A percentile compares a stretch with the other conserved stretches of the same genome.
phyloP scores from a whole-genome alignment of 37 sponge, comb jelly and placozoan species.

The Oscarella lobularis region DNA sequence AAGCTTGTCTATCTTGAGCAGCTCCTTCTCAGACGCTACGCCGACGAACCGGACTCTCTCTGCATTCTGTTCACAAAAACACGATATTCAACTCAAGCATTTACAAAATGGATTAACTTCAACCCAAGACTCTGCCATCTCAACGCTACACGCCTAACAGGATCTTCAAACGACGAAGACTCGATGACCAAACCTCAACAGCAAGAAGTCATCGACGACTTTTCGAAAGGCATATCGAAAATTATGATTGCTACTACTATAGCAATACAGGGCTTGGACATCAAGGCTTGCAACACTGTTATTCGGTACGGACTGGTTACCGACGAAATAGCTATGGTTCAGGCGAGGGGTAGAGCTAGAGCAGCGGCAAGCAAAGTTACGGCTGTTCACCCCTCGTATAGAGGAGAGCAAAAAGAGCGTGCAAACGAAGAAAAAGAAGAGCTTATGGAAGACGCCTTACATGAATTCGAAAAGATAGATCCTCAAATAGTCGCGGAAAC shows the following conservation, averaged over 20 bases:
- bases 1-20: background rate
- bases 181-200: conserved; percentile 41
- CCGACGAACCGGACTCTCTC: no score
- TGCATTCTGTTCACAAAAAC: no score
- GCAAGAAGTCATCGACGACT: conserved; percentile 16
- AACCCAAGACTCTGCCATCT: no score
- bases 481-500: background rate
- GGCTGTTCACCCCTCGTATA: background rate
- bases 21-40: background rate
- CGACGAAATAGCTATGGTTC: conserved; percentile 47
- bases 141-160: no score
- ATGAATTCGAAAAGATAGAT: background rate
- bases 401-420: background rate
- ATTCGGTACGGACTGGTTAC: conserved; percentile 44
- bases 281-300: conserved; percentile 53
- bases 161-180: background rate
- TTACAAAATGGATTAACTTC: no score
- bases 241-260: conserved; percentile 54
- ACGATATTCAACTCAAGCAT: no score
- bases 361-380: conserved; percentile 19
- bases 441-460: background rate
- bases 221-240: conserved; percentile 25
- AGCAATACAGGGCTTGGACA: conserved; percentile 59
- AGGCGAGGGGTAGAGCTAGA: conserved; percentile 51
- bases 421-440: background rate